Evolutionary conservation across 2,888 invertebrate species (phyloP), one percentile per base, ranked within the genome.

Genomic region (Tholera decimalis): DNA sequence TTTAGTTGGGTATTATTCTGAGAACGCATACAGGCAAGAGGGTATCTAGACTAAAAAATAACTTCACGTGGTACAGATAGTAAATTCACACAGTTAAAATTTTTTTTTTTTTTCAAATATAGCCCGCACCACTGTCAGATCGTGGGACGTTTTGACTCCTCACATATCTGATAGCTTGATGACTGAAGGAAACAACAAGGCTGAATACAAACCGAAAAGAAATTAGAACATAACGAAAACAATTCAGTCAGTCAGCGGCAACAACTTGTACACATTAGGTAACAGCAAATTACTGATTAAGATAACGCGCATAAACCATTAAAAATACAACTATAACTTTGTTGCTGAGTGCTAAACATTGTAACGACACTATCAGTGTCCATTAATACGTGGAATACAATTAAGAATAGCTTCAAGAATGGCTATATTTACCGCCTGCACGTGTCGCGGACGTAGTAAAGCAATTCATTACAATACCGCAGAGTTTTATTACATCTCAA

Each of bases 361-460:
- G 63, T 63, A 24, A 50, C 28, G 35, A 30, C 20, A 46, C 30
- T 59, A 70, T 58, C 58, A 70, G 26, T 55, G 39, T 18, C 15
- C 26, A 50, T 24, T 62, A 76, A 37, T 35, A 67, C 24, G 39
- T 33, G 24, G 24, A 46, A 55, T 55, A 62, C 37, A 58, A 30
- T 55, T 55, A 22, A 35, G 51, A 55, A 76, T 46, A 61, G n/a
- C 43, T 57, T 69, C 26, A 69, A 61, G 56, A 54, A 33, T 53
- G 26, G 50, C 35, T 64, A 73, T 63, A 54, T 76, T 76, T 70
- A 76, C 70, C 46, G 55, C 11, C 35, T 63, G 39, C 77, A 73
- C 77, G 63, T 76, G 63, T 58, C 33, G 51, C 3, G 28, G 6
- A 8, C 41, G 62, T 75, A 62, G 70, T 69, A 61, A 53, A 44